Evolutionary conservation across 2,888 invertebrate genomes (phyloP).

Genomic region (Toxonevra muliebris): DNA sequence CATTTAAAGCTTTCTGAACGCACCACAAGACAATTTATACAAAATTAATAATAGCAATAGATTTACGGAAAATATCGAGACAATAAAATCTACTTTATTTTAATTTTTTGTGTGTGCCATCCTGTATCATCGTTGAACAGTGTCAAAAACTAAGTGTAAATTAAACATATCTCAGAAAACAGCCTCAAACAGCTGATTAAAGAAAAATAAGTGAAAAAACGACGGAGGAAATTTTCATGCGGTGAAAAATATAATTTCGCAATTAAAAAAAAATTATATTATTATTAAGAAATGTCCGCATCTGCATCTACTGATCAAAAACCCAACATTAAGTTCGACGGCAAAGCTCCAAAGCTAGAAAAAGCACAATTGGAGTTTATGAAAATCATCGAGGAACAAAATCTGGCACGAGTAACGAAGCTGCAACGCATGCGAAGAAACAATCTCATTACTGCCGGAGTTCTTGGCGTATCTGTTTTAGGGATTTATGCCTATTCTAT

Average conservation of each 20-base stretch:
- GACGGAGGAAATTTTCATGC: slow-evolving; percentile 6
- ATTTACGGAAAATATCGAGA: too few relatives aligned
- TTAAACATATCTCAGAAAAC: too few relatives aligned
- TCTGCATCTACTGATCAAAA: slow-evolving; percentile 44
- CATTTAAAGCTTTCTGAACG: too few relatives aligned
- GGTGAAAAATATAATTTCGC: background rate
- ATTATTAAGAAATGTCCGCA: slow-evolving; percentile 35
- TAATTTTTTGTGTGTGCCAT: too few relatives aligned
- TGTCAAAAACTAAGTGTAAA: too few relatives aligned
- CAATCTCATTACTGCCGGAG: slow-evolving; percentile 74
- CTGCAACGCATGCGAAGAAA: slow-evolving; percentile 71
- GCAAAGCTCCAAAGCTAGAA: slow-evolving; percentile 65
- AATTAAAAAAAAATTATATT: slow-evolving; percentile 31
- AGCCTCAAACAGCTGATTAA: slow-evolving; percentile 7
- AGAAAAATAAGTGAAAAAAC: slow-evolving; percentile 2
- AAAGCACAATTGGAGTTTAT: slow-evolving; percentile 80
- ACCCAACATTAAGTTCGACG: slow-evolving; percentile 61
- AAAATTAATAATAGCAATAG: too few relatives aligned
- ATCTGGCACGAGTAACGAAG: slow-evolving; percentile 76
- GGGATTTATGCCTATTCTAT: slow-evolving; percentile 89
- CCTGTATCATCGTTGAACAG: too few relatives aligned
- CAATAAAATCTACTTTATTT: too few relatives aligned
- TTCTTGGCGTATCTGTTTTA: slow-evolving; percentile 74
- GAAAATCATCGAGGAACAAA: slow-evolving; percentile 80
- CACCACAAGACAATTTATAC: too few relatives aligned